A percentile compares a stretch with the other conserved stretches of the same genome.
Conservation (phyloP, 2,113 vertebrate genomes). For the Gorilla gorilla region DNA sequence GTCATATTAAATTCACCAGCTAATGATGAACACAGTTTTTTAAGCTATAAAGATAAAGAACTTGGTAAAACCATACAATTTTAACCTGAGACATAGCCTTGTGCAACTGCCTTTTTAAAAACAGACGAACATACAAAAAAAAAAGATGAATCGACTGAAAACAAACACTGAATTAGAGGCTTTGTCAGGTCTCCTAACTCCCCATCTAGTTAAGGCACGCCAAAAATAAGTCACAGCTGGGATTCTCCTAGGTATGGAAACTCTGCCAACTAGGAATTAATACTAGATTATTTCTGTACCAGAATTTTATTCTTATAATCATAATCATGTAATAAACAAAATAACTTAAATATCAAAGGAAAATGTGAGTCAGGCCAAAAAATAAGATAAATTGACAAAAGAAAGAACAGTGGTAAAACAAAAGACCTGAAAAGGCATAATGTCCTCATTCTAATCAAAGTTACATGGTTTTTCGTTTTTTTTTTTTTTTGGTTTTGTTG, state of each 20-base stretch:
- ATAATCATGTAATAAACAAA: conserved; percentile 47
- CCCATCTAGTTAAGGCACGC: conserved; percentile 2
- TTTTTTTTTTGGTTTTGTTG: too few relatives aligned
- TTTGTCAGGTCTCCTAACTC: conserved; percentile 15
- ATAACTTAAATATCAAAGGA: conserved; percentile 40
- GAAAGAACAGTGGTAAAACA: not conserved
- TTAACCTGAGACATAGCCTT: not conserved
- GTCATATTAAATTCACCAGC: not conserved
- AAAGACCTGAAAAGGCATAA: not conserved
- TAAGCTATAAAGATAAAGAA: not conserved
- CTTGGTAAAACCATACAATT: not conserved
- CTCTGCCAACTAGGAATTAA: conserved; percentile 67
- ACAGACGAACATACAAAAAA: not conserved
- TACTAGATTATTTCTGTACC: conserved; percentile 56
- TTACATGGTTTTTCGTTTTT: not conserved
- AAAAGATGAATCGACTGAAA: not conserved
- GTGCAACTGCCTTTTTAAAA: not conserved
- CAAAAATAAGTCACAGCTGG: conserved; percentile 55
- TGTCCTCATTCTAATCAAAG: conserved; percentile 7
- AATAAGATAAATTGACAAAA: not conserved
- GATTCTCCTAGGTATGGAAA: conserved; percentile 40
- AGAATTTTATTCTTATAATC: conserved; percentile 59
- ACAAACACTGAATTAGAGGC: conserved; percentile 25
- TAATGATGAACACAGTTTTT: conserved; percentile 23
- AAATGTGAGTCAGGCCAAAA: not conserved